A percentile compares a stretch with the other conserved stretches of the same genome.
Conservation (phyloP, 2,113 vertebrate species). For the Ophthalmolycus amberensis region DNA sequence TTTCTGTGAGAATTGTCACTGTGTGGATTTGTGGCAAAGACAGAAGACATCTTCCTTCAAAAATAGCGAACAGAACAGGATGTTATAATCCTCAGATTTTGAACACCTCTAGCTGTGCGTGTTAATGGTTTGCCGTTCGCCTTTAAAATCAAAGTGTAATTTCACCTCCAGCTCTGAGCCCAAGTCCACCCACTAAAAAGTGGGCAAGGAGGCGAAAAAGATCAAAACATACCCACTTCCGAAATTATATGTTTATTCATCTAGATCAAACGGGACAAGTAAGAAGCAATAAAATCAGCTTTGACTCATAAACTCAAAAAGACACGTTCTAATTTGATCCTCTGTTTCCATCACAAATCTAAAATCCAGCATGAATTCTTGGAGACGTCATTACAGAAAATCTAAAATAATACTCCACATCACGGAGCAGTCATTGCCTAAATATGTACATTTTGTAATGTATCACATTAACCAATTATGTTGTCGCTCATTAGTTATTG, state of each 20-base stretch:
- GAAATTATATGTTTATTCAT: not conserved
- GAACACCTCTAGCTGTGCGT: not conserved
- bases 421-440: not conserved
- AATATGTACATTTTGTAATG: not conserved
- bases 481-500: not conserved
- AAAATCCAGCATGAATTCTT: not conserved
- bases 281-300: not conserved
- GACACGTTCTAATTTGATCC: not conserved
- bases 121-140: not conserved
- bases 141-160: not conserved
- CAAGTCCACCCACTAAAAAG: not conserved
- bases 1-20: slow-evolving; percentile 2
- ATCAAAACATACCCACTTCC: no score
- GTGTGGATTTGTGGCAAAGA: slow-evolving; percentile 11
- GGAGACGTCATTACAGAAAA: not conserved
- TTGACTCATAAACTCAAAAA: not conserved
- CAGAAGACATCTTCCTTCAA: not conserved
- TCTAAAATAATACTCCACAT: not conserved
- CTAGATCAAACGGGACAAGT: no score
- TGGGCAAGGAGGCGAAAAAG: no score
- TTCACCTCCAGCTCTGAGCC: not conserved
- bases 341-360: not conserved
- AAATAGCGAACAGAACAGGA: not conserved
- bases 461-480: not conserved
- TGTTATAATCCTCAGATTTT: not conserved